Evolutionary conservation across 2,797 vertebrate genomes (phyloP).

Genomic region (Poecilia gillii): DNA sequence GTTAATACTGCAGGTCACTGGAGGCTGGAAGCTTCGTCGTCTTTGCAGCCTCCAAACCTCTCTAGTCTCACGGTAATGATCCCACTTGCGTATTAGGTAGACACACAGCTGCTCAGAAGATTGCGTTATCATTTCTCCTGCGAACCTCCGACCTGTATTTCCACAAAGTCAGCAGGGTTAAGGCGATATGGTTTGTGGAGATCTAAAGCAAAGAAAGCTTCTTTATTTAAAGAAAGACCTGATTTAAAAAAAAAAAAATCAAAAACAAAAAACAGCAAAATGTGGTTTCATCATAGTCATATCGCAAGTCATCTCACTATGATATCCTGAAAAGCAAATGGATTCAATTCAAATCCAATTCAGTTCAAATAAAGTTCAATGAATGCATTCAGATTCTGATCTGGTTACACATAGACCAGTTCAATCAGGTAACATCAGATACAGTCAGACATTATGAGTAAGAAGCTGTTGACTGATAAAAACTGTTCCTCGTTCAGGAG

Average conservation of each 20-base stretch:
- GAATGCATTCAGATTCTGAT: background rate
- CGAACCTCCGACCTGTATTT: slow-evolving; percentile 50
- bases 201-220: slow-evolving; percentile 10
- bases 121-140: slow-evolving; percentile 39
- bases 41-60: background rate
- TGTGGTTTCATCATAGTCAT: background rate
- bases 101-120: slow-evolving; percentile 8
- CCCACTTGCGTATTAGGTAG: background rate
- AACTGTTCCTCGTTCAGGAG: background rate
- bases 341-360: background rate
- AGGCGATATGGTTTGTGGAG: background rate
- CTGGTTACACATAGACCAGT: background rate
- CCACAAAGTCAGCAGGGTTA: slow-evolving; percentile 44
- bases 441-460: background rate
- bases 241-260: background rate
- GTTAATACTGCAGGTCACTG: background rate
- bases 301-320: background rate
- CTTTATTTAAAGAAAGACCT: background rate
- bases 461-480: background rate
- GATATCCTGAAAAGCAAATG: background rate
- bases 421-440: background rate
- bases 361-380: background rate
- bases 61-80: background rate
- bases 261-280: background rate
- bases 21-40: background rate